Base-by-base conservation (phyloP, 2,113 vertebrate species). In the Cebus imitator region DNA sequence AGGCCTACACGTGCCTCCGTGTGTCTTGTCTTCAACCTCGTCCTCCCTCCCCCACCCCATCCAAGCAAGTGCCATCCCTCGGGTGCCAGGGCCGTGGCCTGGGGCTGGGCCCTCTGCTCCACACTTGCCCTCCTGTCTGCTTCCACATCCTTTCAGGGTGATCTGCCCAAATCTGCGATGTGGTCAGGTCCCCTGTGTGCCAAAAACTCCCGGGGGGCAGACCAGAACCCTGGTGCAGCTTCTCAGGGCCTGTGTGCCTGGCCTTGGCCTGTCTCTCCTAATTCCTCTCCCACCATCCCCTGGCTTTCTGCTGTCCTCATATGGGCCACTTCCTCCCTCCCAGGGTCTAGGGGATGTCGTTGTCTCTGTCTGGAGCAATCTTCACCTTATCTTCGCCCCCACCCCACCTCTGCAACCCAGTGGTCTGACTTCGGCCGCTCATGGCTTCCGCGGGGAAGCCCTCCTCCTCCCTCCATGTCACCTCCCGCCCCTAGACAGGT, bases 341-440 rank as follows among this genome's bases (percentile, higher is more conserved):
- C 48, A 81, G 61, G n/a, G 8, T 23, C 40, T 40, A 37, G 78
- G 11, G 25, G 17, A 17, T n/a, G 40, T 25, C 10, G 11, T 0
- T 13, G 40, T 72, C 12, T 78, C 76, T 27, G 3, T 2, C 90
- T 66, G 16, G 13, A 66, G 7, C n/a, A 3, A 16, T 48, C 17
- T 30, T 14, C 66, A 6, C 35, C 20, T 1, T 2, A 0, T 2
- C 58, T 17, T 11, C 21, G 1, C n/a, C 18, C 21, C 55, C 52
- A 4, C n/a, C 20, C 5, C 61, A 4, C 30, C 20, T 13, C 55
- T 72, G 14, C 30, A 32, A 37, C 4, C 37, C 17, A 32, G 5
- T 3, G 37, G n/a, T 12, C 18, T 0, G 1, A 48, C 17, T 57
- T 32, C 64, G 21, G 75, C 45, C 20, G 8, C 1, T 9, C 30